Evolutionary conservation across 2,888 invertebrate species (phyloP), one percentile per base, ranked within the genome.

Genomic region (Hemithea aestivaria): DNA sequence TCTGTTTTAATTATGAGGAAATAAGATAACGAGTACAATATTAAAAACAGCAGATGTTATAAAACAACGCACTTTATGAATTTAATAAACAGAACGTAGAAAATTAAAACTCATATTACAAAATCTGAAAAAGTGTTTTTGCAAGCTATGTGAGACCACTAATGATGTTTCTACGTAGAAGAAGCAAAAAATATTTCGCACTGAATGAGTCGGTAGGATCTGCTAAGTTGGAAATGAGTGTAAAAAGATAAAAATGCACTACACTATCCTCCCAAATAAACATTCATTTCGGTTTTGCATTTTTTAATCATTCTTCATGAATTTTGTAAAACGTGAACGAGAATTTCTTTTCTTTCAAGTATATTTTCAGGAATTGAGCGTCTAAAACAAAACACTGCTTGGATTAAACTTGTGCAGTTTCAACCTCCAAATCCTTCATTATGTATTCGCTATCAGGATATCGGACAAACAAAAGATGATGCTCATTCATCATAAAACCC

Each of bases 381-480:
- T 16, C 16, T 16, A 16, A 5, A 16, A 16, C 5, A 16, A 16
- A 16, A 5, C 16, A 5, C 16, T 16, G 16, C 25, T 25, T 35
- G 16, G 16, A 35, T 20, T 6, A 31, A 35, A 25, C 10, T 36
- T 31, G 7, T 29, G 5, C 11, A 16, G 5, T 12, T 5, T 16
- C 25, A 12, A 12, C 35, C 22, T 31, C 31, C 38, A 37, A 34
- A 40, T 26, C 24, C 29, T 29, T 40, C 38, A 46, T 48, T 45
- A 51, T 37, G 24, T 40, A 41, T 39, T 35, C 41, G 44, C 44
- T 42, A 41, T 48, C 40, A 21, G 24, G 33, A 36, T 36, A 33
- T 36, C 40, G 20, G 45, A 48, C 46, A 48, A 48, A 51, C 51
- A 51, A 51, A 48, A 48, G 48, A 48, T 42, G 41, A 45, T 33